Evolutionary conservation across 1,140 invertebrate genomes (phyloP), one percentile per base, ranked within the genome.

Genomic region (Gryon sp.): DNA sequence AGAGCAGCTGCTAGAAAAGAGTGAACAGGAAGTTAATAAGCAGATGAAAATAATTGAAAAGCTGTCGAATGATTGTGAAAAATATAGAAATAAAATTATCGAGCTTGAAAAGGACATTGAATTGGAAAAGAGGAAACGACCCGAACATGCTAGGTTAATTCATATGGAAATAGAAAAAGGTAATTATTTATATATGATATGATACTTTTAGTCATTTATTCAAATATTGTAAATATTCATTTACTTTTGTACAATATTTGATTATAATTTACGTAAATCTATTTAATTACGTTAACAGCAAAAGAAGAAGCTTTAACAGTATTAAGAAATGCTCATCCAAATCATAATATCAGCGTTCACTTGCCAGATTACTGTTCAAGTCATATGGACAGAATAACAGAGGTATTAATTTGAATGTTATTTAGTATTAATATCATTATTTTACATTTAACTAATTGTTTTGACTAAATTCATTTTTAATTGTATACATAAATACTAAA

Each of bases 221-320:
- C 9, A 32, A 32, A 32, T 6, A n/a, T n/a, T n/a, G n/a, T n/a
- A n/a, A n/a, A n/a, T n/a, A n/a, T n/a, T n/a, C 0, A 19, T 26
- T 59, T 50, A 22, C 15, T 38, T 36, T 48, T 34, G 34, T 78
- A 24, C 7, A 4, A 7, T 24, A 24, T 24, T 4, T 24, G 22
- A 4, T 24, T 24, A 4, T 24, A 4, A 24, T 4, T 24, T 24
- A 7, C 3, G 3, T 24, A 4, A 24, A 4, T 24, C 22, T 24
- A 7, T 24, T 24, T 3, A 24, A 24, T 28, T 7, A 28, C n/a
- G n/a, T 28, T 70, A 9, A 30, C 16, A 87, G 86, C 85, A 15
- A 88, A 88, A 79, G 83, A 88, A 66, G 74, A 85, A 55, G 85
- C 86, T 2, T 68, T 87, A n/a, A 78, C 80, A 14, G 86, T 86